Percentiles rank a stretch among this genome's conserved stretches.
Evolutionary conservation across 2,797 vertebrate species (phyloP).

Genomic region (Heterohyrax brucei): DNA sequence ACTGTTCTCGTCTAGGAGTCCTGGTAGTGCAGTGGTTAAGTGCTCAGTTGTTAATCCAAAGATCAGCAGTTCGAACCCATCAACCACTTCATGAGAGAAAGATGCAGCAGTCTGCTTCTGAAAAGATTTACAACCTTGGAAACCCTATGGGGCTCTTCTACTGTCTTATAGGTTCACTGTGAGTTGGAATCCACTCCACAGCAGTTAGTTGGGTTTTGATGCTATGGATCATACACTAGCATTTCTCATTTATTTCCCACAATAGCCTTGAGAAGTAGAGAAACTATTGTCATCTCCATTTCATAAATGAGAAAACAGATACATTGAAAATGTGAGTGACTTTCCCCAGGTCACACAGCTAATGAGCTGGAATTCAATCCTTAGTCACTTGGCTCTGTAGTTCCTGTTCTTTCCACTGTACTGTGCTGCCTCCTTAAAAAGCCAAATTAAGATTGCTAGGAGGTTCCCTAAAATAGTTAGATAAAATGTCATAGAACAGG

Average conservation of each 20-base stretch:
- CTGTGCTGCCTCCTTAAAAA: conserved; percentile 11
- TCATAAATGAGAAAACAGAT: conserved; percentile 22
- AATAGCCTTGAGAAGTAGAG: conserved; percentile 3
- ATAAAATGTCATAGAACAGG: background rate
- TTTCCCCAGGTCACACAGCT: conserved; percentile 51
- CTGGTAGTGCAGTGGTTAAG: background rate
- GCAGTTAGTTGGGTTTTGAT: background rate
- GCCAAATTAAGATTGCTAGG: background rate
- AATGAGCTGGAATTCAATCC: background rate
- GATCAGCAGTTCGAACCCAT: background rate
- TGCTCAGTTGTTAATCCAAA: background rate
- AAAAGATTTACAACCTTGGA: background rate
- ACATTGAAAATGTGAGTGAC: background rate
- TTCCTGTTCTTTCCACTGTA: conserved; percentile 2
- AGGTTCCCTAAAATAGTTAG: background rate
- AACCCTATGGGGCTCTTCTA: background rate
- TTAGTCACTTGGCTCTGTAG: background rate
- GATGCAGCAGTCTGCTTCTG: background rate
- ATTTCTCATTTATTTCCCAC: conserved; percentile 43
- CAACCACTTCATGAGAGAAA: background rate
- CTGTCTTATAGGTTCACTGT: background rate
- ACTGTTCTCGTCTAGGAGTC: background rate
- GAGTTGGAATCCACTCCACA: background rate
- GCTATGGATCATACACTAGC: background rate
- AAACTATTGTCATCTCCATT: background rate